phyloP scores from a whole-genome alignment of 2,888 invertebrate genomes.

The Drosophila recens region DNA sequence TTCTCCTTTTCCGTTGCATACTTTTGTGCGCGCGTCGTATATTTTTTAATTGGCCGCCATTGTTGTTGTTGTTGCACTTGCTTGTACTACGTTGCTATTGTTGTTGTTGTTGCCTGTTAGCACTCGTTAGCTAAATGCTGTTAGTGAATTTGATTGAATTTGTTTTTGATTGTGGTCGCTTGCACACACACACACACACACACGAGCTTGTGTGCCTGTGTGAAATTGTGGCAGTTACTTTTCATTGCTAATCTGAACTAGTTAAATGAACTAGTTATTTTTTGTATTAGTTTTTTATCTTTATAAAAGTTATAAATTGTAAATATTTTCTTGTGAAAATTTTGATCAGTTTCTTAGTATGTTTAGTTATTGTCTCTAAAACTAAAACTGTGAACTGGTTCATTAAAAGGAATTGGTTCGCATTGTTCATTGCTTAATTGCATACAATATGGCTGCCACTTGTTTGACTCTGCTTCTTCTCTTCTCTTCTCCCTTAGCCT shows the following conservation, averaged over 20 bases:
- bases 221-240: background rate
- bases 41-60: conserved; percentile 73
- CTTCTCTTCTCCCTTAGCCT: background rate
- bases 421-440: too few species aligned
- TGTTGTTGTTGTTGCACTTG: conserved; percentile 20
- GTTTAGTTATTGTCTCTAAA: too few species aligned
- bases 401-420: too few species aligned
- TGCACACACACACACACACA: conserved; percentile 18
- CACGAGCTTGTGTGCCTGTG: background rate
- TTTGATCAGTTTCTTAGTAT: too few species aligned
- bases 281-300: too few species aligned
- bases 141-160: conserved; percentile 61
- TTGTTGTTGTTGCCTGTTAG: conserved; percentile 28
- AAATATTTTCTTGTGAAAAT: too few species aligned
- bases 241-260: background rate
- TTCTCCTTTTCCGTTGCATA: conserved; percentile 54
- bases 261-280: background rate
- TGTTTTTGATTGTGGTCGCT: conserved; percentile 40
- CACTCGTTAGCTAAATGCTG: conserved; percentile 55
- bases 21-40: conserved; percentile 67
- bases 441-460: background rate
- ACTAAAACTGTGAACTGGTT: too few species aligned
- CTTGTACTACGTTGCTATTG: conserved; percentile 5
- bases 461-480: background rate
- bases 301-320: too few species aligned